Conservation (phyloP, 2,888 invertebrate genomes). For the Acleris literana region DNA sequence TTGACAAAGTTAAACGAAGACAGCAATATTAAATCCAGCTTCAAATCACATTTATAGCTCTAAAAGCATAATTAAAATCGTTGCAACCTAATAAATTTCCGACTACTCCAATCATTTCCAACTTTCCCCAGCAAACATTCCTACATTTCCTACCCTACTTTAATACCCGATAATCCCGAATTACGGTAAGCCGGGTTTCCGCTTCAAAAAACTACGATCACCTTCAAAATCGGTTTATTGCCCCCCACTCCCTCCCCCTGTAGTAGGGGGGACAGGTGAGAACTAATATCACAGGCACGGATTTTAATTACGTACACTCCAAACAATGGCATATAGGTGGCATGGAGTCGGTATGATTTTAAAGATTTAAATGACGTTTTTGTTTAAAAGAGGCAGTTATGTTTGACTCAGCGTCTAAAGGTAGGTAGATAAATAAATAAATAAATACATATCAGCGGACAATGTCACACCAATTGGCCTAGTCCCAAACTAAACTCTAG, state of each 20-base stretch:
- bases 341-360: constrained; percentile 45
- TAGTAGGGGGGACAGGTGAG: constrained; percentile 52
- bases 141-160: background rate
- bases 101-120: background rate
- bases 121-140: background rate
- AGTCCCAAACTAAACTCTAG: no score
- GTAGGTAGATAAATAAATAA: no score
- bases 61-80: no score
- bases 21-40: no score
- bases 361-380: no score
- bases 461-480: no score
- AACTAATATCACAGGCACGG: constrained; percentile 70
- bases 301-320: constrained; percentile 76
- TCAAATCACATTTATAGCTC: no score
- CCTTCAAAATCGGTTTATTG: constrained; percentile 36
- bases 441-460: no score
- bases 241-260: background rate
- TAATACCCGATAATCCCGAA: constrained; percentile 24
- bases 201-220: constrained; percentile 34
- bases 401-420: no score
- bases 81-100: background rate
- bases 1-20: no score
- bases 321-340: constrained; percentile 59
- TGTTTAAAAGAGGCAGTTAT: no score
- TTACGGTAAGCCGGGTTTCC: constrained; percentile 16